phyloP scores from a whole-genome alignment of 2,113 vertebrate species.

The Redunca redunca region DNA sequence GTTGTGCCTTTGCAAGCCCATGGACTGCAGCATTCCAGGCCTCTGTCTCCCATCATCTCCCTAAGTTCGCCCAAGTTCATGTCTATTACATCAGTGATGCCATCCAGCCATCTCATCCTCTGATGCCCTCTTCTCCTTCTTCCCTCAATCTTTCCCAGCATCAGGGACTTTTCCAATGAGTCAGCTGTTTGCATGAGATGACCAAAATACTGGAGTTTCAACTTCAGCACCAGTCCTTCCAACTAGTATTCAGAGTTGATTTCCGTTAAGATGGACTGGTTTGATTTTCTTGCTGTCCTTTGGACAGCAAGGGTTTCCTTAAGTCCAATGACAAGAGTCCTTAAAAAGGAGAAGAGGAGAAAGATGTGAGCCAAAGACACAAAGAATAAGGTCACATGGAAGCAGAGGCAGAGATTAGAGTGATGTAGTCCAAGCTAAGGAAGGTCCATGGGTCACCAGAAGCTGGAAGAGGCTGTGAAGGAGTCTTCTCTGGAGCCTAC shows the following conservation, averaged over 20 bases:
- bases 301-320: background rate
- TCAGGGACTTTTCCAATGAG: background rate
- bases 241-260: background rate
- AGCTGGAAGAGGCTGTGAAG: background rate
- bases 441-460: background rate
- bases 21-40: background rate
- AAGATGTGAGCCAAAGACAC: background rate
- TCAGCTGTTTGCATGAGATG: background rate
- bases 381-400: background rate
- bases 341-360: background rate
- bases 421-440: background rate
- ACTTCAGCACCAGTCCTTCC: background rate
- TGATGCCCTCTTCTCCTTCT: background rate
- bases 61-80: background rate
- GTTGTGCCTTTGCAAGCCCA: background rate
- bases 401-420: background rate
- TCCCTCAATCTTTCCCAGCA: background rate
- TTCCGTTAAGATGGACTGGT: background rate
- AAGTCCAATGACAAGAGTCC: background rate
- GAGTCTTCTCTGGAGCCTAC: background rate
- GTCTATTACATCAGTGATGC: background rate
- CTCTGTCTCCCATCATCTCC: background rate
- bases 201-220: background rate
- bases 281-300: background rate
- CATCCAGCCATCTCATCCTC: background rate